Percentiles rank a stretch among this genome's conserved stretches.
Evolutionary conservation across 2,888 invertebrate species (phyloP).

Genomic region (Malthinus seriepunctatus): DNA sequence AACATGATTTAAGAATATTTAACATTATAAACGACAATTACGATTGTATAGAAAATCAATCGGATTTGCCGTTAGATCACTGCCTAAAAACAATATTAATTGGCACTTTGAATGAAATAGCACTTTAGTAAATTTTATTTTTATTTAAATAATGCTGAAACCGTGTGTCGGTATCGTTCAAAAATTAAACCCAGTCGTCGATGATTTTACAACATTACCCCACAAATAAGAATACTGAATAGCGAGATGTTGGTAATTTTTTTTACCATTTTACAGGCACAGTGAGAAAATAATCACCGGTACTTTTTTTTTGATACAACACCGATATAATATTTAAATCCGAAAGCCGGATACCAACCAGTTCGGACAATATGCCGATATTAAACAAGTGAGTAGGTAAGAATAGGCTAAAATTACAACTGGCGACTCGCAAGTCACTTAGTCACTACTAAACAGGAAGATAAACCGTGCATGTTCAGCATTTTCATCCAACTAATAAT

Average conservation of each 20-base stretch:
- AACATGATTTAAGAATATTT: conserved; percentile 34
- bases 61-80: conserved; percentile 31
- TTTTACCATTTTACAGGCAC: conserved; percentile 52
- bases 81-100: conserved; percentile 50
- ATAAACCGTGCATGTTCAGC: conserved; percentile 58
- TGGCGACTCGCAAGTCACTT: conserved; percentile 47
- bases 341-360: background rate
- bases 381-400: conserved; percentile 43
- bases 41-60: background rate
- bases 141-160: conserved; percentile 39
- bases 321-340: conserved; percentile 47
- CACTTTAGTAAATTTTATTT: conserved; percentile 44
- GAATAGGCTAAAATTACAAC: conserved; percentile 50
- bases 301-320: conserved; percentile 47
- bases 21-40: conserved; percentile 16
- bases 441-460: conserved; percentile 56
- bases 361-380: conserved; percentile 40
- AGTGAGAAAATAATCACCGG: conserved; percentile 50
- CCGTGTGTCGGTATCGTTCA: conserved; percentile 26
- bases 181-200: conserved; percentile 19
- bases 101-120: conserved; percentile 56
- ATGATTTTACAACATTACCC: conserved; percentile 38
- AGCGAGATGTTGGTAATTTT: conserved; percentile 45
- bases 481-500: conserved; percentile 48
- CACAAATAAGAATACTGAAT: conserved; percentile 51